A percentile compares a stretch with the other conserved stretches of the same genome.
Conservation (phyloP, 2,113 vertebrate genomes). For the Zosterops pallidus region DNA sequence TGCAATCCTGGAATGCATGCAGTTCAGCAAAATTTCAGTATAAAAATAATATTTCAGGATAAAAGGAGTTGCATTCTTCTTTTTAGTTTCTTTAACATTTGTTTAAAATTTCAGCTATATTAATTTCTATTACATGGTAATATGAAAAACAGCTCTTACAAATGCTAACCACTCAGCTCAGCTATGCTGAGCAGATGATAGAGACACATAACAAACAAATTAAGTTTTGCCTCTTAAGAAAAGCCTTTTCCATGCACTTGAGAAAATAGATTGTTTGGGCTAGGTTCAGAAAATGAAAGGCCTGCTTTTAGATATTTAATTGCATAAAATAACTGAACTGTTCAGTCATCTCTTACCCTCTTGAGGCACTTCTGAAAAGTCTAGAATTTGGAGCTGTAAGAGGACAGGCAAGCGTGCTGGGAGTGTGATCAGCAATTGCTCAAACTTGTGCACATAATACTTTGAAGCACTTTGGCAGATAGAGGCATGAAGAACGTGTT, state of each 20-base stretch:
- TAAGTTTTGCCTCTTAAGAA: not conserved
- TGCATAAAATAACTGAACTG: not conserved
- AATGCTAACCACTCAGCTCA: not conserved
- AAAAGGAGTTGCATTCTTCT: not conserved
- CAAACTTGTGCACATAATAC: not conserved
- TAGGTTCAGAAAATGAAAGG: not conserved
- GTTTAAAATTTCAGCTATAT: not conserved
- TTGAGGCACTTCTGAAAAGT: not conserved
- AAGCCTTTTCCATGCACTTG: not conserved
- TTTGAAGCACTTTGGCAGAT: not conserved
- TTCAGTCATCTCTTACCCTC: not conserved
- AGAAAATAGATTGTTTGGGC: not conserved
- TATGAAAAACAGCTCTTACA: not conserved
- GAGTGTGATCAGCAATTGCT: not conserved
- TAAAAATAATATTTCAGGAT: not conserved
- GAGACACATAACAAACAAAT: not conserved
- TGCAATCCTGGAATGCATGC: not conserved
- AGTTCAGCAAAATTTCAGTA: not conserved
- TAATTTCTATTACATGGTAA: not conserved
- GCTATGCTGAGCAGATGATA: not conserved
- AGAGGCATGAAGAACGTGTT: not conserved
- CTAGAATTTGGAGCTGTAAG: not conserved
- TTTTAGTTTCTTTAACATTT: not conserved
- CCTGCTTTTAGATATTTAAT: not conserved
- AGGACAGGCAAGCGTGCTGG: not conserved